Conservation (phyloP, 2,113 vertebrate species). For the Osmerus eperlanus region DNA sequence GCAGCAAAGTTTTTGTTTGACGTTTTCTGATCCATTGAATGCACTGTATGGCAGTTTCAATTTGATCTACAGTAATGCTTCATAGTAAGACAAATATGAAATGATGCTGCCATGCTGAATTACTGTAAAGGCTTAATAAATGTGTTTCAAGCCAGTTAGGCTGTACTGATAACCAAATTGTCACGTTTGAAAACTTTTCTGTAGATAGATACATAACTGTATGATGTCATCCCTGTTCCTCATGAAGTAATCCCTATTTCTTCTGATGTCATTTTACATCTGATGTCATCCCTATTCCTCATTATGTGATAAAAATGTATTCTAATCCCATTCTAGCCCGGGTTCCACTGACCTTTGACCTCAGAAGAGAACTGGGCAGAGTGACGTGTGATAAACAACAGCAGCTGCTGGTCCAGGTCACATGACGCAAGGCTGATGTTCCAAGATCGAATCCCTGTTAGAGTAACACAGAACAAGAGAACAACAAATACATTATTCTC, state of each 20-base stretch:
- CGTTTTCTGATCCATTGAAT: no score
- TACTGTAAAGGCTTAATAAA: neutral
- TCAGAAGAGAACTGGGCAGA: conserved; percentile 97
- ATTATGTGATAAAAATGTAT: neutral
- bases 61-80: no score
- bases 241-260: no score
- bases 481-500: neutral
- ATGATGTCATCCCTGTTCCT: no score
- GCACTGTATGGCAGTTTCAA: no score
- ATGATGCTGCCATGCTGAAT: neutral
- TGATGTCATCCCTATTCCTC: neutral
- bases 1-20: no score
- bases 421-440: conserved; percentile 78
- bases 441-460: conserved; percentile 91
- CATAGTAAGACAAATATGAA: no score
- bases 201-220: no score
- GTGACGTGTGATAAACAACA: conserved; percentile 88
- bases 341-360: conserved; percentile 86
- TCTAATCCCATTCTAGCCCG: neutral
- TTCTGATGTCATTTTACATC: no score
- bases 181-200: no score
- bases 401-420: conserved; percentile 86
- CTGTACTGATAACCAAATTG: no score
- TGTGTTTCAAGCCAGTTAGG: neutral
- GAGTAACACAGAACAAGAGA: conserved; percentile 26